Conservation (phyloP, 1,140 invertebrate species). For the Aphaenogaster rudis region DNA sequence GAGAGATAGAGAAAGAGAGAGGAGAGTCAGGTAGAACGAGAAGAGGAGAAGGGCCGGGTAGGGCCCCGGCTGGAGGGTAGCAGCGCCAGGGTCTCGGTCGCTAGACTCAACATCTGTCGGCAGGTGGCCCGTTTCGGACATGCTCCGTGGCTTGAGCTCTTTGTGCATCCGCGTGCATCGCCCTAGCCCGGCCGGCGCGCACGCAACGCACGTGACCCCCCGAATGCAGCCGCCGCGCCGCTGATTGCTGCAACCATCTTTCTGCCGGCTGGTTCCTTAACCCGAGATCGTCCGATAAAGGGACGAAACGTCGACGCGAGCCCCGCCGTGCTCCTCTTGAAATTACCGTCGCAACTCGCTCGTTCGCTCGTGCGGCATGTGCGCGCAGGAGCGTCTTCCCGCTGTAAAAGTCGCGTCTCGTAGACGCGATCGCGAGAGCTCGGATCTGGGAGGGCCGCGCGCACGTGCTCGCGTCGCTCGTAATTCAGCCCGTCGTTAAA, state of each 20-base stretch:
- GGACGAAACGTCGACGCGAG: background rate
- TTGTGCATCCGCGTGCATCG: slow-evolving; percentile 77
- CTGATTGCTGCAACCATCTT: slow-evolving; percentile 71
- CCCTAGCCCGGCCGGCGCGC: slow-evolving; percentile 70
- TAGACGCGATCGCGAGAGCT: background rate
- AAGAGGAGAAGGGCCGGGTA: slow-evolving; percentile 16
- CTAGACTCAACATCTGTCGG: slow-evolving; percentile 82
- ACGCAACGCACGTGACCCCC: slow-evolving; percentile 73
- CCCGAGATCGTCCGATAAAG: slow-evolving; percentile 68
- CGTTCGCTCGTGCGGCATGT: background rate
- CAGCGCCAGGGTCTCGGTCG: slow-evolving; percentile 69
- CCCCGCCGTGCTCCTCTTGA: background rate
- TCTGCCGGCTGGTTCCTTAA: slow-evolving; percentile 72
- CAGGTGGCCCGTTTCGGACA: slow-evolving; percentile 80
- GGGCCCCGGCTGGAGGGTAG: slow-evolving; percentile 59
- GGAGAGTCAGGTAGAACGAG: background rate
- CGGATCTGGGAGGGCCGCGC: background rate
- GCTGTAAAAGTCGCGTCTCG: background rate
- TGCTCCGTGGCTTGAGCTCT: slow-evolving; percentile 76
- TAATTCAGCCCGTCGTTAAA: slow-evolving; percentile 37
- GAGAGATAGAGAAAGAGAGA: background rate
- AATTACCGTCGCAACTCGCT: slow-evolving; percentile 40
- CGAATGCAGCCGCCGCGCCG: slow-evolving; percentile 69
- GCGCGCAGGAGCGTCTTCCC: background rate
- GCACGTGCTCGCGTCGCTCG: background rate